Conservation (phyloP, 2,113 vertebrate genomes). For the Callionymus lyra region DNA sequence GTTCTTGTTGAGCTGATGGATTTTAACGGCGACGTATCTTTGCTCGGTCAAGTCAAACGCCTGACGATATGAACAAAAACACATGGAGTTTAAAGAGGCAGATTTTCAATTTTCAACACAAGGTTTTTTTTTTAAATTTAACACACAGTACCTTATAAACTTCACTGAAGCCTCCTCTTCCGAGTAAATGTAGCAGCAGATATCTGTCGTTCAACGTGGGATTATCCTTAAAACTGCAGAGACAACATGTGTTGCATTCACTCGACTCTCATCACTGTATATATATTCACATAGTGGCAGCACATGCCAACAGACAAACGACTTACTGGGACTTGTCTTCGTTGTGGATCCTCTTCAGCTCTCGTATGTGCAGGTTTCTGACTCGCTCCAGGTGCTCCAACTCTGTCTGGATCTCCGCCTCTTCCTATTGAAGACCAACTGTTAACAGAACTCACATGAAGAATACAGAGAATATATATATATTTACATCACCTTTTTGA, state of each 20-base stretch:
- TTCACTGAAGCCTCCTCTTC: constrained; percentile 95
- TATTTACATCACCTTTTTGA: constrained; percentile 81
- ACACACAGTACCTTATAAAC: constrained; percentile 91
- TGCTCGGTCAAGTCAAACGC: constrained; percentile 95
- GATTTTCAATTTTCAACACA: too few species aligned
- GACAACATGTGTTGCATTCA: not conserved
- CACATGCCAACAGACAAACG: too few species aligned
- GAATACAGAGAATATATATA: not conserved
- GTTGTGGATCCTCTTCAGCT: constrained; percentile 94
- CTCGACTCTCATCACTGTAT: too few species aligned
- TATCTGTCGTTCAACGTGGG: constrained; percentile 92
- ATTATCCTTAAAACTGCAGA: constrained; percentile 88
- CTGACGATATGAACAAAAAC: constrained; percentile 45
- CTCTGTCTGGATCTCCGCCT: constrained; percentile 90
- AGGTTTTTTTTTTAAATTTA: too few species aligned
- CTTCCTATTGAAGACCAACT: constrained; percentile 67
- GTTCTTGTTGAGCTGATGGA: constrained; percentile 97
- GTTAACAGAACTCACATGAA: too few species aligned
- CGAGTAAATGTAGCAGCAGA: constrained; percentile 85
- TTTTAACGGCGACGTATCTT: constrained; percentile 94
- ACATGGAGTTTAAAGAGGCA: not conserved
- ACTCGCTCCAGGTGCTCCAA: constrained; percentile 90
- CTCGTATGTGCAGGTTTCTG: constrained; percentile 92
- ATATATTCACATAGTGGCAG: too few species aligned
- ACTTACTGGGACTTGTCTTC: constrained; percentile 94